These are phyloP conservation scores for Brenthis daphne DNA, from an alignment of 2,888 invertebrate species.

Conservation along the genomic window DNA sequence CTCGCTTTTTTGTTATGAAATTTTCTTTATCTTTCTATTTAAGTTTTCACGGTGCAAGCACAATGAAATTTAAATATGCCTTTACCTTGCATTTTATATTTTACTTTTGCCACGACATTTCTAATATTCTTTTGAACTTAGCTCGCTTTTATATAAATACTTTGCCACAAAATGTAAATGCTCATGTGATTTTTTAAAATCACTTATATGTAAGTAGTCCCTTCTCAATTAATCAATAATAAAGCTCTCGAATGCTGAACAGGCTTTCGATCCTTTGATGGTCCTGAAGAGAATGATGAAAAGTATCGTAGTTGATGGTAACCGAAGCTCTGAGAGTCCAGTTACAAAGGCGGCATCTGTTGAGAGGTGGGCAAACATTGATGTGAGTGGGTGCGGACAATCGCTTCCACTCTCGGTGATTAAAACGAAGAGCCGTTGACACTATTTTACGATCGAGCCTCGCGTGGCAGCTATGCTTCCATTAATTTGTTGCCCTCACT, in stretches of 20 bases:
- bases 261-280: slow-evolving; percentile 54
- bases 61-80: slow-evolving; percentile 37
- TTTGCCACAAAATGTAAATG: neutral
- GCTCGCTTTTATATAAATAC: neutral
- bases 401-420: slow-evolving; percentile 78
- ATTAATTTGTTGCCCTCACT: slow-evolving; percentile 63
- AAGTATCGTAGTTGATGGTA: slow-evolving; percentile 64
- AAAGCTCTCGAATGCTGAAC: slow-evolving; percentile 43
- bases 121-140: slow-evolving; percentile 10
- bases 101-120: slow-evolving; percentile 16
- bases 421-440: slow-evolving; percentile 78
- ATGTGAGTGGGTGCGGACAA: slow-evolving; percentile 70
- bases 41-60: slow-evolving; percentile 44
- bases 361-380: slow-evolving; percentile 74
- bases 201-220: slow-evolving; percentile 2
- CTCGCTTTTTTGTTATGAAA: slow-evolving; percentile 59
- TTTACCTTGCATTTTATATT: slow-evolving; percentile 32
- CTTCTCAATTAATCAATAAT: slow-evolving; percentile 49
- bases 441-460: slow-evolving; percentile 71
- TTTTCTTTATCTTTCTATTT: slow-evolving; percentile 58
- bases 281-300: slow-evolving; percentile 61
- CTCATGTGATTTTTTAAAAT: neutral
- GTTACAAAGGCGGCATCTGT: slow-evolving; percentile 74
- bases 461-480: slow-evolving; percentile 54
- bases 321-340: slow-evolving; percentile 60